Conservation (phyloP, 2,113 vertebrate genomes). For the Pachyramphus minor region DNA sequence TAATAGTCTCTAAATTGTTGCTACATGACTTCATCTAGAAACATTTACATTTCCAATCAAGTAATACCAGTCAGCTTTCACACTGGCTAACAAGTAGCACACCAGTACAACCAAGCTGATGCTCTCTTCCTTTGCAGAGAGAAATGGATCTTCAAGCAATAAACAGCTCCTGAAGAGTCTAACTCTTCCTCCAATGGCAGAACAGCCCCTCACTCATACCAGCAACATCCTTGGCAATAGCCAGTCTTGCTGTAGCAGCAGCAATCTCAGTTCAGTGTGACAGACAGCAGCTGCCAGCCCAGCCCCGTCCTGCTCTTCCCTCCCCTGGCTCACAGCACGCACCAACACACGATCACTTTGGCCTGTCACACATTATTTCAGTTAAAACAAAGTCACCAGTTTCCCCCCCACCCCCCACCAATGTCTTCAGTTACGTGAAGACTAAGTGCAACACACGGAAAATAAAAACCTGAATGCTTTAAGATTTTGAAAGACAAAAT, state of each 20-base stretch:
- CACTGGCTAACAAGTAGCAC: background rate
- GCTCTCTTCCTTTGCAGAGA: background rate
- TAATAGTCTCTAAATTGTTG: background rate
- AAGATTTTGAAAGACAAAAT: constrained; percentile 16
- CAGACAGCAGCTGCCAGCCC: background rate
- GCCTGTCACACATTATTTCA: background rate
- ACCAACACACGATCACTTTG: background rate
- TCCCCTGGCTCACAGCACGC: background rate
- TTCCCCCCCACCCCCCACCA: background rate
- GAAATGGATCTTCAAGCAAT: background rate
- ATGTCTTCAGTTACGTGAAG: background rate
- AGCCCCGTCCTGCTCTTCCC: background rate
- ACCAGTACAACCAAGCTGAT: background rate
- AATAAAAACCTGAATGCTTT: background rate
- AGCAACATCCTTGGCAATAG: fast-evolving
- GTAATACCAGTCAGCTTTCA: background rate
- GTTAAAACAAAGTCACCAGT: background rate
- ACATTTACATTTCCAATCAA: background rate
- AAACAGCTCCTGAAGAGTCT: background rate
- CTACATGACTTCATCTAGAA: background rate
- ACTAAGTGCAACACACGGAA: background rate
- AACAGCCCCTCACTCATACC: fast-evolving
- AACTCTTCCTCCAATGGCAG: background rate
- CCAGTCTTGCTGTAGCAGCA: background rate
- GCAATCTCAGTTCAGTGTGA: background rate